A percentile compares a stretch with the other conserved stretches of the same genome.
Conservation (phyloP, 2,797 vertebrate species). For the Gymnocypris eckloni region DNA sequence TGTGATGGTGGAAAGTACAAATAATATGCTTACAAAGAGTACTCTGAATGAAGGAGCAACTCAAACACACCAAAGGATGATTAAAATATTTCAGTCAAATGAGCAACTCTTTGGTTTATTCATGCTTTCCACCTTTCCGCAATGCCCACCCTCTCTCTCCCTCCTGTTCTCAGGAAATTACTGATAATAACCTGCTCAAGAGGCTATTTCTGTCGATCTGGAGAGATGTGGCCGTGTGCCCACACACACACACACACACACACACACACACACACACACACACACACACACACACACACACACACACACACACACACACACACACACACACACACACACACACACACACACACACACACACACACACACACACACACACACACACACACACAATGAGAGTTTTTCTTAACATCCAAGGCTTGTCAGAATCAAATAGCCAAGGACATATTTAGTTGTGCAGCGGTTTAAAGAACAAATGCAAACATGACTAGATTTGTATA, state of each 20-base stretch:
- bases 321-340: conserved; percentile 40
- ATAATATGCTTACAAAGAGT: not conserved
- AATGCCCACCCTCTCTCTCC: not conserved
- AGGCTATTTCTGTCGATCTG: conserved; percentile 50
- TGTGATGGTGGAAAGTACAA: conserved; percentile 20
- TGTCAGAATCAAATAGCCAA: not conserved
- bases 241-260: conserved; percentile 37
- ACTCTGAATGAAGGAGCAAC: not conserved
- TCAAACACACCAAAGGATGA: not conserved
- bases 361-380: conserved; percentile 3
- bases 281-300: no score
- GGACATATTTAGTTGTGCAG: not conserved
- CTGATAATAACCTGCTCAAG: conserved; percentile 42
- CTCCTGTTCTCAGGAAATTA: conserved; percentile 36
- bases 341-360: conserved; percentile 21
- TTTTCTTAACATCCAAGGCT: conserved; percentile 8
- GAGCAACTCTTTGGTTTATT: not conserved
- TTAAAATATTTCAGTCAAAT: not conserved
- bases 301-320: conserved; percentile 29
- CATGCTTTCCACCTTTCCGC: not conserved
- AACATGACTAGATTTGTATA: not conserved
- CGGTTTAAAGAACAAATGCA: not conserved
- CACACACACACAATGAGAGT: conserved; percentile 2
- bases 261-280: not conserved
- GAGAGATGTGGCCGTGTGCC: conserved; percentile 22